These are phyloP conservation scores for Caenorhabditis briggsae DNA, from an alignment of 1,140 invertebrate genomes.

Conservation along the genomic window DNA sequence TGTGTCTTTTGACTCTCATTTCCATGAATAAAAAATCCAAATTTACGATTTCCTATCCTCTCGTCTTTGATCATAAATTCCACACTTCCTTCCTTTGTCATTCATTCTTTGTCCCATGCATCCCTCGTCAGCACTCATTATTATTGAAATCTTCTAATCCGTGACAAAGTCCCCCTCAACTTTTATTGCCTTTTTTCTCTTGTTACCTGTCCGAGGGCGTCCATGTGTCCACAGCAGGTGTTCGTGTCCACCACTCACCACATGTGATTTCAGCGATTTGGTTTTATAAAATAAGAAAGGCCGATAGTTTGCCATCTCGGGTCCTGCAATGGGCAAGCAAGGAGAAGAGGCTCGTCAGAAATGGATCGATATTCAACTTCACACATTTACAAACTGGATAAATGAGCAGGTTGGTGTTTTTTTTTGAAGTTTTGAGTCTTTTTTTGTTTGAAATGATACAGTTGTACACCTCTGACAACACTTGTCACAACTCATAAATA, in stretches of 20 bases:
- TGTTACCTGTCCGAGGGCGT: background rate
- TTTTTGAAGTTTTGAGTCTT: no score
- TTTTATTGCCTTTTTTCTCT: constrained; percentile 51
- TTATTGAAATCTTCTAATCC: constrained; percentile 45
- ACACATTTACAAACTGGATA: constrained; percentile 97
- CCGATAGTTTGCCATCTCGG: background rate
- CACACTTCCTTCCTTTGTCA: background rate
- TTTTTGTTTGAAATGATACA: no score
- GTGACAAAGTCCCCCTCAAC: constrained; percentile 40
- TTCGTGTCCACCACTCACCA: background rate
- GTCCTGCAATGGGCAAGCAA: constrained; percentile 43
- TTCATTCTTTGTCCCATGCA: background rate
- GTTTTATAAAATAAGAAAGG: no score
- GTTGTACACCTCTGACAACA: constrained; percentile 79
- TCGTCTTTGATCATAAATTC: background rate
- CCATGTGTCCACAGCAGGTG: constrained; percentile 31
- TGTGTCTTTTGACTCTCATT: no score
- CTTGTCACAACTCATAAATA: constrained; percentile 65
- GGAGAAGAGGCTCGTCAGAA: constrained; percentile 59
- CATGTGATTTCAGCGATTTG: constrained; percentile 1
- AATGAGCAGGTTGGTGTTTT: constrained; percentile 87
- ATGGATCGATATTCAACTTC: constrained; percentile 96
- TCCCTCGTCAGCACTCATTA: constrained; percentile 20
- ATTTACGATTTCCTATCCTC: no score
- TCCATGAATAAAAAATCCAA: no score